A percentile compares a stretch with the other conserved stretches of the same genome.
Evolutionary conservation across 1,140 invertebrate species (phyloP).

Genomic region (Drosophila mojavensis): DNA sequence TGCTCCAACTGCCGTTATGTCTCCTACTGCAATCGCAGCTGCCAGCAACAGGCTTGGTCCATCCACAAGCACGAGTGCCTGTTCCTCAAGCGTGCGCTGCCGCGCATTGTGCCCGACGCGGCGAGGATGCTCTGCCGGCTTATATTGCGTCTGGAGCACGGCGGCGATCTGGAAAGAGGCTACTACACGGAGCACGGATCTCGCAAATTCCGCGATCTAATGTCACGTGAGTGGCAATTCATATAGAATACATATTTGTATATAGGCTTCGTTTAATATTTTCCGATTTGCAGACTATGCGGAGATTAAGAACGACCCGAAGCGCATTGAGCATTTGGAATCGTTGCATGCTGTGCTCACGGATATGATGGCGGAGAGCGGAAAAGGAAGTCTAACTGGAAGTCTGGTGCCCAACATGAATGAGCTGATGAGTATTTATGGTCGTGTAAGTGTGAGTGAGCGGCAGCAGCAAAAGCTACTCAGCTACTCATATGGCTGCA

Average conservation of each 20-base stretch:
- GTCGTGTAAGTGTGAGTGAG: constrained; percentile 86
- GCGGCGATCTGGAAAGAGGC: constrained; percentile 87
- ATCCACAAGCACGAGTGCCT: constrained; percentile 92
- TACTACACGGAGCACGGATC: constrained; percentile 89
- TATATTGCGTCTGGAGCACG: constrained; percentile 88
- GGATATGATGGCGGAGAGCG: constrained; percentile 87
- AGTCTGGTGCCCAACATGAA: constrained; percentile 88
- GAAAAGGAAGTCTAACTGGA: constrained; percentile 18
- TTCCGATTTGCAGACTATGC: constrained; percentile 87
- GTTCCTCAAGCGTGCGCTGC: constrained; percentile 88
- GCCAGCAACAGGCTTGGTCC: constrained; percentile 90
- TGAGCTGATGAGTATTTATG: constrained; percentile 92
- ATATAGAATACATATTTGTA: neutral
- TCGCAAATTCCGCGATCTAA: constrained; percentile 91
- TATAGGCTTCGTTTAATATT: neutral
- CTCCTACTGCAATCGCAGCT: constrained; percentile 90
- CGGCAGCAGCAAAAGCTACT: too few relatives aligned
- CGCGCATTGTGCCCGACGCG: constrained; percentile 89
- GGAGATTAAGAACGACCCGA: constrained; percentile 89
- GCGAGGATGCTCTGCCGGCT: constrained; percentile 90
- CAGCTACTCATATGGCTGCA: too few relatives aligned
- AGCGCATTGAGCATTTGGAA: constrained; percentile 90
- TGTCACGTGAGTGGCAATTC: constrained; percentile 89
- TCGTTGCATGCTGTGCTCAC: constrained; percentile 88
- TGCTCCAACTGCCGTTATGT: constrained; percentile 93